Evolutionary conservation across 2,797 vertebrate genomes (phyloP).

Genomic region (Tokudaia muenninki): DNA sequence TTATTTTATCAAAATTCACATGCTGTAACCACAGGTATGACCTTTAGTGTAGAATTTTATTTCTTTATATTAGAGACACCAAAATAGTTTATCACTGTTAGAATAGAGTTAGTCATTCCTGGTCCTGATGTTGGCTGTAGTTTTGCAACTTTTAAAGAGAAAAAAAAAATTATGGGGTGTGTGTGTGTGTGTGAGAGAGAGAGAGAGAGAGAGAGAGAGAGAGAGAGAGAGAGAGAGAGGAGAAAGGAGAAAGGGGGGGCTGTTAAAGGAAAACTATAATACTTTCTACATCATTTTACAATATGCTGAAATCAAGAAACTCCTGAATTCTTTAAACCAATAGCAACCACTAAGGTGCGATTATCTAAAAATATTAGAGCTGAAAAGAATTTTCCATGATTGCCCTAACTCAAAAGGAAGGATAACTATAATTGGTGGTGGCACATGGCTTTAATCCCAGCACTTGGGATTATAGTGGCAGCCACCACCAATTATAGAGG

Average conservation of each 20-base stretch:
- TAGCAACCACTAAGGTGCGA: not conserved
- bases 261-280: slow-evolving; percentile 6
- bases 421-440: not conserved
- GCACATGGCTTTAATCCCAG: no score
- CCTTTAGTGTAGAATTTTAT: slow-evolving; percentile 41
- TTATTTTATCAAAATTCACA: slow-evolving; percentile 51
- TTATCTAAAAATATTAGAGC: slow-evolving; percentile 35
- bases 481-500: no score
- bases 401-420: not conserved
- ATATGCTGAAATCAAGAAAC: slow-evolving; percentile 11
- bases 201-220: no score
- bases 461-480: no score
- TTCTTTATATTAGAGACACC: slow-evolving; percentile 24
- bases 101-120: slow-evolving; percentile 9
- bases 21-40: not conserved
- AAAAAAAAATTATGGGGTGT: not conserved
- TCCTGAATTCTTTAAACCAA: slow-evolving; percentile 22
- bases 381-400: slow-evolving; percentile 34
- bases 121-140: slow-evolving; percentile 26
- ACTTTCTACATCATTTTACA: not conserved
- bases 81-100: not conserved
- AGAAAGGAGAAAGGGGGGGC: not conserved
- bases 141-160: not conserved
- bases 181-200: not conserved
- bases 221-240: no score